Evolutionary conservation across 2,797 vertebrate species (phyloP), one percentile per base, ranked within the genome.

Genomic region (Tenualosa ilisha): DNA sequence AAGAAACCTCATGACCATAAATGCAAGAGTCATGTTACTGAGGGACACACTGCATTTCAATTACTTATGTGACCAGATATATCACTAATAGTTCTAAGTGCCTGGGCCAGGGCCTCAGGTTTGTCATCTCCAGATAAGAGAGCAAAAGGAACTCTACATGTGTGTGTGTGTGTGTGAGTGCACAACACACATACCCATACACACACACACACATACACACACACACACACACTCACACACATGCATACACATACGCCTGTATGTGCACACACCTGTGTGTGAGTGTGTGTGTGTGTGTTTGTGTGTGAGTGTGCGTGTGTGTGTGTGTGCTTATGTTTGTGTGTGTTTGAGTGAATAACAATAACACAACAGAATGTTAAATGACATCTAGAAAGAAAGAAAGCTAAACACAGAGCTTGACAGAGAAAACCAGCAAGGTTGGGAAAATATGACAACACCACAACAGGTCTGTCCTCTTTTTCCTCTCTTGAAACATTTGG

Each of bases 21-120:
- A 90, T 91, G 84, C 84, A 88, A 88, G 85, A 89, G 65, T 72
- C 81, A 43, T 89, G 87, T 89, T 87, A 84, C 59, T 50, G 63
- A 72, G 49, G 40, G 8, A 51, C 50, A 20, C 40, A 37, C 82
- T 50, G 46, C 83, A 72, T 51, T 90, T 90, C 83, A 90, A 90
- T 89, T 82, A 88, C 82, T 88, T 84, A 90, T 86, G 83, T 12
- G 82, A 26, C 84, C 54, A 22, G 20, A 6, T 13, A 43, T 79
- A 79, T 79, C 6, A 15, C 72, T 79, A 79, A 79, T 79, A 79
- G 37, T 46, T 17, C 72, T 40, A 46, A 46, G 37, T 12, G 37
- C 37, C 40, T 46, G 72, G 43, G 40, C 20, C 37, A 79, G 72
- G 1, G 50, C 65, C 17, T 20, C 17, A 43, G 37, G 68, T 75